These are phyloP conservation scores for Neodiprion fabricii DNA, from an alignment of 1,140 invertebrate genomes.

Conservation along the genomic window DNA sequence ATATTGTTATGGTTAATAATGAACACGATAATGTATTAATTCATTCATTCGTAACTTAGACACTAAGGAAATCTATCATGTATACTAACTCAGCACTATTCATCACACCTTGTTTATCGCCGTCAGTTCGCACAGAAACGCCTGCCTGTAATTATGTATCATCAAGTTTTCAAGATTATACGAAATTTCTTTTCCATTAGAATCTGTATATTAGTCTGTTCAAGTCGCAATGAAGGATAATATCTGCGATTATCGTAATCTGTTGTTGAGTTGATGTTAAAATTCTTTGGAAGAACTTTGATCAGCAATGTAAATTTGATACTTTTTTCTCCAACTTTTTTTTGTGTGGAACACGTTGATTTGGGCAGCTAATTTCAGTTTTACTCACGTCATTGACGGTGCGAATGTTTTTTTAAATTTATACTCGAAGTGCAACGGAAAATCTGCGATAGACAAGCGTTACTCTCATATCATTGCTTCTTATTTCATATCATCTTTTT, in stretches of 20 bases:
- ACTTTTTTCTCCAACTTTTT: neutral
- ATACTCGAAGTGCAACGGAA: neutral
- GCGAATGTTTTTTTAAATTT: neutral
- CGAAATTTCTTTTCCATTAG: neutral
- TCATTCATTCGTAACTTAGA: conserved; percentile 40
- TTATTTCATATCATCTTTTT: conserved; percentile 44
- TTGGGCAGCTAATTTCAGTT: no score
- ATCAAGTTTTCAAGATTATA: neutral
- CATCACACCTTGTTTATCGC: conserved; percentile 42
- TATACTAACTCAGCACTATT: conserved; percentile 28
- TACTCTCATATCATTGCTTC: conserved; percentile 45
- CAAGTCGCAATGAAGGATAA: no score
- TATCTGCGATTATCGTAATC: no score
- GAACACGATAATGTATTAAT: conserved; percentile 43
- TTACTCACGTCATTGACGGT: neutral
- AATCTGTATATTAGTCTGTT: no score
- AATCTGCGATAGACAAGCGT: conserved; percentile 40
- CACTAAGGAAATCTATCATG: conserved; percentile 35
- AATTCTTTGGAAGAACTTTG: no score
- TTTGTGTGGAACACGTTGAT: neutral
- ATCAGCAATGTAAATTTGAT: neutral
- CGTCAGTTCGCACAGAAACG: conserved; percentile 12
- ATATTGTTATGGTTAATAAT: conserved; percentile 31
- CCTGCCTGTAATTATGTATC: conserved; percentile 18
- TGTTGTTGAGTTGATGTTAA: no score